phyloP scores from a whole-genome alignment of 2,113 vertebrate species.

The Atrichornis clamosus region DNA sequence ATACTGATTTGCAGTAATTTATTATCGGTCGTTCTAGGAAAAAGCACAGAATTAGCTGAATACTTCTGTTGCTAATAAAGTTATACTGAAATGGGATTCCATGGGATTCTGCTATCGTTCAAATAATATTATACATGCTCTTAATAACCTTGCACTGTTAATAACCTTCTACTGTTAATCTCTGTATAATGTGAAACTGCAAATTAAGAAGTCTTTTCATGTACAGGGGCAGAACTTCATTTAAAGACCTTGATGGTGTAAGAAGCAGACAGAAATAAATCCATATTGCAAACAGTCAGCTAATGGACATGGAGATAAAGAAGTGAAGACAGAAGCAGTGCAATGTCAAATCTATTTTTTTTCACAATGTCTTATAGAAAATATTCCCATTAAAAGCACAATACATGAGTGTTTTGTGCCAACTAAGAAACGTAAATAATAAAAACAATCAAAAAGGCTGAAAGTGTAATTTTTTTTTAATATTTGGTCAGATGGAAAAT shows the following conservation, averaged over 20 bases:
- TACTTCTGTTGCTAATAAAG: background rate
- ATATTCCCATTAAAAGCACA: background rate
- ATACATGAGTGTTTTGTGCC: background rate
- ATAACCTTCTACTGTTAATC: conserved; percentile 51
- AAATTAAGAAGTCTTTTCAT: conserved; percentile 54
- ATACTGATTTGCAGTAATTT: conserved; percentile 28
- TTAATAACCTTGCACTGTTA: conserved; percentile 54
- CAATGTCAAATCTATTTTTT: conserved; percentile 35
- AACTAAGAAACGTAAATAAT: background rate
- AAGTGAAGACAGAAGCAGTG: background rate
- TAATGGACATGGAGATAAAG: background rate
- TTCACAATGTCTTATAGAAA: background rate
- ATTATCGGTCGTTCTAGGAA: background rate
- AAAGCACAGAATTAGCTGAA: conserved; percentile 11
- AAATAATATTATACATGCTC: conserved; percentile 40
- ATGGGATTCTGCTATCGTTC: background rate
- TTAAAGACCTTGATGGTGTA: conserved; percentile 19
- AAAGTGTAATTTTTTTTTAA: background rate
- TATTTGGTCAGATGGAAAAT: background rate
- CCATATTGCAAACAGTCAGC: background rate
- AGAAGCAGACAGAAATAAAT: conserved; percentile 34
- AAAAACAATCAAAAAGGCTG: background rate
- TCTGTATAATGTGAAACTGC: conserved; percentile 6
- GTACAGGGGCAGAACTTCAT: conserved; percentile 15
- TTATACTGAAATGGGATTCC: conserved; percentile 31